These are phyloP conservation scores for Octopus bimaculoides DNA, from an alignment of 1,140 invertebrate species.

Conservation along the genomic window DNA sequence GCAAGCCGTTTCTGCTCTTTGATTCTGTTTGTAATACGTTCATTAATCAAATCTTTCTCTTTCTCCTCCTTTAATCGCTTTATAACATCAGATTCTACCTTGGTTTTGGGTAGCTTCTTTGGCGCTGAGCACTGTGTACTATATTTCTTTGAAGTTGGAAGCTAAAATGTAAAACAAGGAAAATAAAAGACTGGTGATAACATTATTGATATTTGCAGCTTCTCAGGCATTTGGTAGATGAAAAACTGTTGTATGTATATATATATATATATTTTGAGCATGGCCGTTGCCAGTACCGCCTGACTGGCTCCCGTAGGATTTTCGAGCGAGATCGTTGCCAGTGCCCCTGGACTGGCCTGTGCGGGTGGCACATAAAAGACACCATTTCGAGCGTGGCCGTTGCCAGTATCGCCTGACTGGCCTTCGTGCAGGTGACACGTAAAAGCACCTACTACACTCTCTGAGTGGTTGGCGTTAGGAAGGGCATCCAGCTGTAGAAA, in stretches of 20 bases:
- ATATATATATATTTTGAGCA: neutral
- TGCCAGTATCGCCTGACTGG: too few species aligned
- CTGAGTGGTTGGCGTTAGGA: too few species aligned
- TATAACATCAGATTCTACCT: neutral
- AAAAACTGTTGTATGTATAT: neutral
- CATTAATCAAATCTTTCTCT: slow-evolving; percentile 6
- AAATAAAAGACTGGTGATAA: neutral
- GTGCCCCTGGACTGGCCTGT: too few species aligned
- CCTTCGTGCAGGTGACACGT: too few species aligned
- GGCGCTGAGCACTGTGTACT: slow-evolving; percentile 4
- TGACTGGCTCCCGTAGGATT: neutral
- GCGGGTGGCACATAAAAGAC: too few species aligned
- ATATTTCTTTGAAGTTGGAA: slow-evolving; percentile 11
- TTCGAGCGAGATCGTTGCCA: too few species aligned
- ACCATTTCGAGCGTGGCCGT: too few species aligned
- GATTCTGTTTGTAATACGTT: neutral
- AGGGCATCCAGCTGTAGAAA: too few species aligned
- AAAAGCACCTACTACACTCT: too few species aligned
- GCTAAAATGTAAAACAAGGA: neutral
- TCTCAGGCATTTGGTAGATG: neutral
- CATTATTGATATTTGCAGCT: neutral
- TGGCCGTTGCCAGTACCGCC: neutral
- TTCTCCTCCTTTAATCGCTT: slow-evolving; percentile 2
- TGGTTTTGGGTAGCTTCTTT: neutral
- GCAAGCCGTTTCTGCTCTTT: neutral